phyloP scores from a whole-genome alignment of 2,113 vertebrate species.

The Monopterus albus region DNA sequence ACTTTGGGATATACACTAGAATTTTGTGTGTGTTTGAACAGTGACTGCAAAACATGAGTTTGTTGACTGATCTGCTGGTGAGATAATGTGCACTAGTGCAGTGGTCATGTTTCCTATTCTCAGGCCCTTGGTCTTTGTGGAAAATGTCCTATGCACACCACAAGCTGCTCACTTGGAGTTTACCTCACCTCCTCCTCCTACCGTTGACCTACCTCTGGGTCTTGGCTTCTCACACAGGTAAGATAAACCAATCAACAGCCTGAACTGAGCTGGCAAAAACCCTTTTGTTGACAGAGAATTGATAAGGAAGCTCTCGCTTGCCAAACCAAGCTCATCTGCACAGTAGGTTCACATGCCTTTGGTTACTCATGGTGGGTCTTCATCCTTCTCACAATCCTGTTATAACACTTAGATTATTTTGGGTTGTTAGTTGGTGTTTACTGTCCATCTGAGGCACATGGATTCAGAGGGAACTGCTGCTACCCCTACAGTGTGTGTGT shows the following conservation, averaged over 20 bases:
- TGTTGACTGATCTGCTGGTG: neutral
- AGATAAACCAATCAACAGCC: neutral
- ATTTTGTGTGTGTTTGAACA: neutral
- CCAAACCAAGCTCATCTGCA: neutral
- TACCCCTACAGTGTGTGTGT: slow-evolving; percentile 15
- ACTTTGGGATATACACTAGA: neutral
- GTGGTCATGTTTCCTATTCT: neutral
- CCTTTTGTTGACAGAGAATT: slow-evolving; percentile 10
- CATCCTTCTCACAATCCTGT: slow-evolving; percentile 5
- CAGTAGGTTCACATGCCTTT: slow-evolving; percentile 27
- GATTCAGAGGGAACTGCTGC: slow-evolving; percentile 14
- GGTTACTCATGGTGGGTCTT: slow-evolving; percentile 61
- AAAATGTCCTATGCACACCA: slow-evolving; percentile 76
- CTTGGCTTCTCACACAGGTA: slow-evolving; percentile 73
- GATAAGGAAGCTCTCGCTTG: slow-evolving; percentile 17
- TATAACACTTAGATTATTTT: neutral
- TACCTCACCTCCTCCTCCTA: slow-evolving; percentile 65
- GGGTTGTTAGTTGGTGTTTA: slow-evolving; percentile 26
- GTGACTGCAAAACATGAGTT: neutral
- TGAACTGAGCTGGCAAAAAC: neutral
- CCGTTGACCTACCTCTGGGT: slow-evolving; percentile 75
- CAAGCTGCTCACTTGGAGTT: slow-evolving; percentile 65
- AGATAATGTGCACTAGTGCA: too few species aligned
- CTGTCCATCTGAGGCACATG: slow-evolving; percentile 4
- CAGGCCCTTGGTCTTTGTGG: slow-evolving; percentile 51